Base-by-base conservation (phyloP, 2,888 invertebrate genomes). In the Patella caerulea region DNA sequence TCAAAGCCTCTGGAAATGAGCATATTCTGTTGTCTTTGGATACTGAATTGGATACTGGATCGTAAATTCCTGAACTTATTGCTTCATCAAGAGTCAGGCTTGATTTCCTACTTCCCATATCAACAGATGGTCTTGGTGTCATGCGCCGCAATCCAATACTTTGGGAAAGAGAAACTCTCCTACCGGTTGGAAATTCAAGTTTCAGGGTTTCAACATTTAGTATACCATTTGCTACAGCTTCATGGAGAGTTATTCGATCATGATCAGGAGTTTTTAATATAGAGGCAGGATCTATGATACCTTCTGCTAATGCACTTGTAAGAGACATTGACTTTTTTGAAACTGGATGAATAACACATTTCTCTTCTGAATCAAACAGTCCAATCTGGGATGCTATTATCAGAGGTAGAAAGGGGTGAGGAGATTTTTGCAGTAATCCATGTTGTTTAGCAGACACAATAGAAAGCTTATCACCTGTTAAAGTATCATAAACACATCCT, bases 331-430 rank as follows among this genome's bases (percentile, higher is more conserved):
- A 71, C 19, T 77, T 74, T 19, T 80, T 82, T 55, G 81, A 80
- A 14, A 76, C 77, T 24, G 84, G 82, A 75, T 86, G 79, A 45
- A 79, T 72, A 74, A 86, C 94, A 94, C 79, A 97, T 71, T 78
- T 73, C 1, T 95, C 94, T 92, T 96, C 95, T 0, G 95, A 94
- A 92, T 97, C 96, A 72, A 95, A 80, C 71, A 85, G 65, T 17
- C 83, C 84, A 59, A 75, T 74, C 73, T 83, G 81, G 45, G 80
- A 81, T n/a, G 84, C 84, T 56, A 79, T 65, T n/a, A 73, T 70
- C 4, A 84, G 70, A 12, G 82, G 79, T 5, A 84, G 75, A 69
- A 74, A 78, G 24, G 84, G 81, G 11, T 81, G 80, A n/a, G 82
- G 79, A 3, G 81, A 77, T 72, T 82, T 77, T 71, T 77, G 73